A percentile compares a stretch with the other conserved stretches of the same genome.
These are phyloP conservation scores for Oreotragus oreotragus DNA, from an alignment of 2,113 vertebrate genomes.

Conservation along the genomic window DNA sequence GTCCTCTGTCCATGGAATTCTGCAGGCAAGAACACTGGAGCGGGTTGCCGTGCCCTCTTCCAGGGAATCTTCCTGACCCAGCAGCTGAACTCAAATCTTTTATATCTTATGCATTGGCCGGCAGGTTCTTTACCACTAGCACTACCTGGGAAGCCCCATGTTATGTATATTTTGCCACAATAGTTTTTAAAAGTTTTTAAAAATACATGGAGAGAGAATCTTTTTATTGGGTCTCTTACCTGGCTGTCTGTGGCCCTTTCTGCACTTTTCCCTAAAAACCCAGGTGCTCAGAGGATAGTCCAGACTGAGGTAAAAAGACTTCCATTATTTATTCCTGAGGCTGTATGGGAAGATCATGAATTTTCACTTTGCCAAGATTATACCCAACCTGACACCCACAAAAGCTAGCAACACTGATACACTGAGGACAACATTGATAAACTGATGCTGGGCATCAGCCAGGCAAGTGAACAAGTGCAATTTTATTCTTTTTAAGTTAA, in stretches of 20 bases:
- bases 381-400: background rate
- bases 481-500: background rate
- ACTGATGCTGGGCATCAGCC: background rate
- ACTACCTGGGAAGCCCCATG: background rate
- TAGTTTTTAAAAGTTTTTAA: background rate
- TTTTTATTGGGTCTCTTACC: background rate
- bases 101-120: background rate
- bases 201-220: background rate
- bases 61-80: background rate
- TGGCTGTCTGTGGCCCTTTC: background rate
- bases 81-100: background rate
- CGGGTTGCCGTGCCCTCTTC: background rate
- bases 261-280: background rate
- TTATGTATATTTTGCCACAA: background rate
- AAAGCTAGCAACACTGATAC: background rate
- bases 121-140: background rate
- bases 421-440: background rate
- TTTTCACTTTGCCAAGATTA: background rate
- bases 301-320: background rate
- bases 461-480: background rate
- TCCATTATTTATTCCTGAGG: background rate
- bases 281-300: background rate
- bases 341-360: background rate
- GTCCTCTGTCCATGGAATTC: background rate
- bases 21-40: background rate